Conservation (phyloP, 2,113 vertebrate genomes). For the Hassar affinis region DNA sequence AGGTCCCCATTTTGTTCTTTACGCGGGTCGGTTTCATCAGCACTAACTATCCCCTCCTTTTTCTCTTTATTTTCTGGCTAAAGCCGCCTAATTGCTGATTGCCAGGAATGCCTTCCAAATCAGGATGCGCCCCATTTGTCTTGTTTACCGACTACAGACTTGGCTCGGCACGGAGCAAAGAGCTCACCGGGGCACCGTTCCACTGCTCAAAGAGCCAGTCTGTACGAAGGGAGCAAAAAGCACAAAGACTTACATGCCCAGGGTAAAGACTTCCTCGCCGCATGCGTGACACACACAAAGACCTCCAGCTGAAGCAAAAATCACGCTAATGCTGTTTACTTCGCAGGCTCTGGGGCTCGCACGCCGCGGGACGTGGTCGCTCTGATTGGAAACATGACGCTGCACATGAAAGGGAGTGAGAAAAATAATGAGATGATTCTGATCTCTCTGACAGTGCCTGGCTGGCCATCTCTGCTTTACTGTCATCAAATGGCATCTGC, state of each 20-base stretch:
- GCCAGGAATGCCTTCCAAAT: slow-evolving; percentile 49
- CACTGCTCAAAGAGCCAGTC: slow-evolving; percentile 43
- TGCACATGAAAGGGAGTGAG: slow-evolving; percentile 46
- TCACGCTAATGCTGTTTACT: slow-evolving; percentile 45
- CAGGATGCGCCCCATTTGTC: slow-evolving; percentile 55
- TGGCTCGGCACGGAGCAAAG: slow-evolving; percentile 50
- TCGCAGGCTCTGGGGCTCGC: slow-evolving; percentile 10
- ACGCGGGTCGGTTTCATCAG: not conserved
- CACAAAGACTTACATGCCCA: not conserved
- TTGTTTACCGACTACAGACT: slow-evolving; percentile 56
- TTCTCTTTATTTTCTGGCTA: slow-evolving; percentile 4
- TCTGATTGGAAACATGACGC: slow-evolving; percentile 47
- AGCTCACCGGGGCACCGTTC: slow-evolving; percentile 37
- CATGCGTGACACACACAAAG: not conserved
- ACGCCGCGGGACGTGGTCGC: slow-evolving; percentile 21
- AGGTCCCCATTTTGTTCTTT: not conserved
- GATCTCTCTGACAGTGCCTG: slow-evolving; percentile 45
- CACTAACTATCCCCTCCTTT: not conserved
- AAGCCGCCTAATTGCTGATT: slow-evolving; percentile 36
- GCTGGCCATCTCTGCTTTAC: slow-evolving; percentile 36
- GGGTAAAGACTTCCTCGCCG: slow-evolving; percentile 23
- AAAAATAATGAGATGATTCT: slow-evolving; percentile 54
- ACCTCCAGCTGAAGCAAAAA: slow-evolving; percentile 26
- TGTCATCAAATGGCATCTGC: slow-evolving; percentile 55
- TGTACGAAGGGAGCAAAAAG: slow-evolving; percentile 4